Conservation (phyloP, 2,797 vertebrate species). For the Micrastur ruficollis region DNA sequence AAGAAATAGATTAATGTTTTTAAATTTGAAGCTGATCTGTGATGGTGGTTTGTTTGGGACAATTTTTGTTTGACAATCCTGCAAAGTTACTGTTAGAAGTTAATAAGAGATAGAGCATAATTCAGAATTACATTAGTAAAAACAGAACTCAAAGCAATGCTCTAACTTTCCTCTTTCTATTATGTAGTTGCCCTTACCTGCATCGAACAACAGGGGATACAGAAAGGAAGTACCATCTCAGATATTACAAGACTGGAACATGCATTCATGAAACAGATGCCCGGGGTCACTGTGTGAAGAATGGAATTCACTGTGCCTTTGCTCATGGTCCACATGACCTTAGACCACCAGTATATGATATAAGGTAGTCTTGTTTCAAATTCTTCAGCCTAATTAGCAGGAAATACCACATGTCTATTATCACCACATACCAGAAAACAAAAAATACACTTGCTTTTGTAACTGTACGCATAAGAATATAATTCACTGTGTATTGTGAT, state of each 20-base stretch:
- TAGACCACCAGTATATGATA: slow-evolving; percentile 90
- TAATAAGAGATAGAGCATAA: background rate
- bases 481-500: background rate
- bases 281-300: slow-evolving; percentile 92
- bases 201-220: slow-evolving; percentile 94
- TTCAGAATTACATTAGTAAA: background rate
- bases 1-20: background rate
- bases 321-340: slow-evolving; percentile 93
- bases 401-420: background rate
- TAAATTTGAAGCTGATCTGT: background rate
- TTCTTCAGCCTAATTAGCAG: background rate
- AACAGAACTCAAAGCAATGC: background rate
- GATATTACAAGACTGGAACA: slow-evolving; percentile 95
- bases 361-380: slow-evolving; percentile 75
- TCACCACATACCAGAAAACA: background rate
- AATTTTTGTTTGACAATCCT: background rate
- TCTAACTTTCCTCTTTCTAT: background rate
- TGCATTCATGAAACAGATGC: slow-evolving; percentile 94
- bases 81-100: background rate
- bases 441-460: background rate
- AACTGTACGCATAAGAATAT: background rate
- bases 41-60: background rate
- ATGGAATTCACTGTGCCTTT: slow-evolving; percentile 94
- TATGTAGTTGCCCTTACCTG: slow-evolving; percentile 87
- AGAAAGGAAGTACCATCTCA: slow-evolving; percentile 94